Conservation (phyloP, 2,888 invertebrate genomes). For the Conistra vaccinii region DNA sequence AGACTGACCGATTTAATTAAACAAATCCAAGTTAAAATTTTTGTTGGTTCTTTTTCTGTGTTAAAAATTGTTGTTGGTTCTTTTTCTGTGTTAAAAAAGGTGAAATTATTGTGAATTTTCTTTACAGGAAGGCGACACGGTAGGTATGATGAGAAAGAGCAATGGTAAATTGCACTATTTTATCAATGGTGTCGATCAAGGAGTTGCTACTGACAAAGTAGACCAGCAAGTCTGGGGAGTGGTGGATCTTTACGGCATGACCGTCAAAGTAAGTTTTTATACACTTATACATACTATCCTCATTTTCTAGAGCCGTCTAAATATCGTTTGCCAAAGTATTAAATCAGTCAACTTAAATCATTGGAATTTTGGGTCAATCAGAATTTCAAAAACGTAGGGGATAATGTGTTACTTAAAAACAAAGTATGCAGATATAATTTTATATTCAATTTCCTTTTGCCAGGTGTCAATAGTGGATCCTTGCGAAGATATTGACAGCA, state of each 20-base stretch:
- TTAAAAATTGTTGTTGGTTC: not conserved
- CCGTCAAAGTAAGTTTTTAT: slow-evolving; percentile 90
- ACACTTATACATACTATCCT: not conserved
- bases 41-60: not conserved
- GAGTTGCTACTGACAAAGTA: slow-evolving; percentile 96
- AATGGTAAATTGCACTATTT: slow-evolving; percentile 97
- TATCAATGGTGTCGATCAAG: slow-evolving; percentile 98
- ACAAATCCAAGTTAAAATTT: not conserved
- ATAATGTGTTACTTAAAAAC: not conserved
- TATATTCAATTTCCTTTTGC: slow-evolving; percentile 1
- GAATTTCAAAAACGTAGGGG: not conserved
- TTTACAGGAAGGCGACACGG: slow-evolving; percentile 96
- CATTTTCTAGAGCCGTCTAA: not conserved
- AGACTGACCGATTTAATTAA: not conserved
- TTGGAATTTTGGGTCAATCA: not conserved
- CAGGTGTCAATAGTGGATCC: slow-evolving; percentile 96
- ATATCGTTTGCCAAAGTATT: not conserved
- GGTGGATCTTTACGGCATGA: slow-evolving; percentile 98
- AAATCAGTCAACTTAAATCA: not conserved
- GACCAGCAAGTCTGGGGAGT: slow-evolving; percentile 97
- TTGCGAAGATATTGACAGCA: slow-evolving; percentile 95
- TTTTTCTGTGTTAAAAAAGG: not conserved
- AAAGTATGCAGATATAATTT: not conserved
- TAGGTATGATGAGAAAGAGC: slow-evolving; percentile 96
- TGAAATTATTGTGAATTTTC: slow-evolving; percentile 3